Evolutionary conservation across 2,113 vertebrate genomes (phyloP).

Genomic region (Hippocampus abdominalis): DNA sequence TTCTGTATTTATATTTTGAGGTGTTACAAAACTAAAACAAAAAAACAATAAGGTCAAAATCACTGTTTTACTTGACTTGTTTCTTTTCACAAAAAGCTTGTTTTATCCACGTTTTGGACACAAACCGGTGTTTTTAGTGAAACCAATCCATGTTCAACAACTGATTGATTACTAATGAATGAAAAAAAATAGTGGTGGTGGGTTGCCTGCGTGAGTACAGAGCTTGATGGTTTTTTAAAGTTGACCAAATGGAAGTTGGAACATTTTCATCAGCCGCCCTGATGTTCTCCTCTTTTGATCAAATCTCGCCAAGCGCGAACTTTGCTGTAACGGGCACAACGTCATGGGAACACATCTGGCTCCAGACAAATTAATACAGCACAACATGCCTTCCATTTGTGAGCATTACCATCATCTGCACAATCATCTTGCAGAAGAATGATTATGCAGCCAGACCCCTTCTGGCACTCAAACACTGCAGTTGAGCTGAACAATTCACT

Average conservation of each 20-base stretch:
- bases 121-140: no score
- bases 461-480: constrained; percentile 23
- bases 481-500: constrained; percentile 7
- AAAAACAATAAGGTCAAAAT: no score
- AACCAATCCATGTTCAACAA: no score
- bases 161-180: no score
- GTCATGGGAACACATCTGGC: constrained; percentile 45
- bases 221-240: background rate
- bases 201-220: no score
- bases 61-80: no score
- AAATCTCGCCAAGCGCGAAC: constrained; percentile 1
- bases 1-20: no score
- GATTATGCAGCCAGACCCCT: constrained; percentile 4
- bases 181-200: no score
- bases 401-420: constrained; percentile 18
- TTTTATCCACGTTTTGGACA: no score
- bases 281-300: constrained; percentile 18
- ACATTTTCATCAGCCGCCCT: constrained; percentile 1
- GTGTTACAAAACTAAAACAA: no score
- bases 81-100: no score
- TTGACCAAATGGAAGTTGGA: background rate
- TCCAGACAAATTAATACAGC: constrained; percentile 31
- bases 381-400: constrained; percentile 24
- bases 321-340: constrained; percentile 20
- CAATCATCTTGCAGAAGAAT: constrained; percentile 2